Percentiles rank a stretch among this genome's conserved stretches.
phyloP scores from a whole-genome alignment of 2,888 invertebrate species.

The Caradrina clavipalpis region DNA sequence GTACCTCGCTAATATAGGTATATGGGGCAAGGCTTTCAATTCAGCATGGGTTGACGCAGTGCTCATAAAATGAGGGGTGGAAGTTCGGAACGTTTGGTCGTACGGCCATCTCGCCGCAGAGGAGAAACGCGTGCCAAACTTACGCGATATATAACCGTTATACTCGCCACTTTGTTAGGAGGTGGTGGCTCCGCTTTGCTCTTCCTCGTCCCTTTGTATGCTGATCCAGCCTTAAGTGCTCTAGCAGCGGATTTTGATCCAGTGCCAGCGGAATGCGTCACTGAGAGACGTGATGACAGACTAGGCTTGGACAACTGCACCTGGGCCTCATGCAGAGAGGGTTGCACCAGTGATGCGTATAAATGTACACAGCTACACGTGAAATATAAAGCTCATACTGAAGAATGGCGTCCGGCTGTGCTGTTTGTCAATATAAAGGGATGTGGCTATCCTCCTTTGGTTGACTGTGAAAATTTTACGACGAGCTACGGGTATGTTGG shows the following conservation, averaged over 20 bases:
- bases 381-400: constrained; percentile 89
- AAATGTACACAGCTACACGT: constrained; percentile 93
- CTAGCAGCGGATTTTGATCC: constrained; percentile 94
- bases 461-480: constrained; percentile 95
- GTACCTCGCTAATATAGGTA: constrained; percentile 49
- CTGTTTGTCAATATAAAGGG: constrained; percentile 96
- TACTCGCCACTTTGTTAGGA: constrained; percentile 84
- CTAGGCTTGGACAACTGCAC: constrained; percentile 95
- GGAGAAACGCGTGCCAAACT: constrained; percentile 85
- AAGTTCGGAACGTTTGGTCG: constrained; percentile 87
- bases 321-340: constrained; percentile 95
- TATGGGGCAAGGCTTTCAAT: constrained; percentile 71
- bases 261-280: constrained; percentile 93
- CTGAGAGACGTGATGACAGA: constrained; percentile 93
- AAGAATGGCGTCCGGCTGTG: constrained; percentile 91
- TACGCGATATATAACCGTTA: constrained; percentile 86
- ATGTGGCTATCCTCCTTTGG: constrained; percentile 95
- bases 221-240: constrained; percentile 90
- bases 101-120: constrained; percentile 81
- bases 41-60: constrained; percentile 88
- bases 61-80: constrained; percentile 86
- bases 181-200: constrained; percentile 87
- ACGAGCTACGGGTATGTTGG: constrained; percentile 93
- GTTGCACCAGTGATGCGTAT: constrained; percentile 95
- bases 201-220: constrained; percentile 88